Base-by-base conservation (phyloP, 1,140 invertebrate species). In the Magallana ariakensis region DNA sequence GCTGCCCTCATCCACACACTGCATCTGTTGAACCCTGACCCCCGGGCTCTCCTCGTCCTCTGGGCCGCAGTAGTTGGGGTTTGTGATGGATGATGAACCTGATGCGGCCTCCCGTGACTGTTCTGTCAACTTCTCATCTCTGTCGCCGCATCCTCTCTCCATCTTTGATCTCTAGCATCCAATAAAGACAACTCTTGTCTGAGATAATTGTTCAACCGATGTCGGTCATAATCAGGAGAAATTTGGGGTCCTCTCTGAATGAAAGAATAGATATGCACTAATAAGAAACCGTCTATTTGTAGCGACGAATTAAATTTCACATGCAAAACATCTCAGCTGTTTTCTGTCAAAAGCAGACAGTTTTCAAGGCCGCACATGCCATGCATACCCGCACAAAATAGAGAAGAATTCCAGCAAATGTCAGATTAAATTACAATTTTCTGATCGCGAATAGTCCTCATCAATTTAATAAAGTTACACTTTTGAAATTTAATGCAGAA, bases 1-100 rank as follows among this genome's bases (percentile, higher is more conserved):
- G 15, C 56, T 55, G 22, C 55, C 26, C 55, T 56, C 22, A 46
- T 75, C 55, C 55, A 70, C n/a, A 46, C 11, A 6, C 10, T 62
- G 84, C 62, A 46, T 85, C 54, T 80, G 56, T 22, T 56, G 84
- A n/a, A 53, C 70, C 9, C 53, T 55, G 46, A 10, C 53, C 16
- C 15, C 7, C 16, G n/a, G 80, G 13, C 54, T 11, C 8, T 82
- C 80, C 8, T 80, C 70, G 11, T 54, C 46, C 19, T 54, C 54
- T 16, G 80, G 80, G 1, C 80, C 80, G 16, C 46, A 82, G 54
- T 82, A 82, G 54, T 82, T 82, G 11, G 46, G 54, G 11, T 82
- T 82, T 53, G 80, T 82, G 5, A 82, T 56, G 16, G 53, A 82
- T 9, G 75, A 33, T 33, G 75, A 80, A 9, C 26, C 16, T 16